phyloP scores from a whole-genome alignment of 2,888 invertebrate genomes.

The Dyspetes luteomarginatus region DNA sequence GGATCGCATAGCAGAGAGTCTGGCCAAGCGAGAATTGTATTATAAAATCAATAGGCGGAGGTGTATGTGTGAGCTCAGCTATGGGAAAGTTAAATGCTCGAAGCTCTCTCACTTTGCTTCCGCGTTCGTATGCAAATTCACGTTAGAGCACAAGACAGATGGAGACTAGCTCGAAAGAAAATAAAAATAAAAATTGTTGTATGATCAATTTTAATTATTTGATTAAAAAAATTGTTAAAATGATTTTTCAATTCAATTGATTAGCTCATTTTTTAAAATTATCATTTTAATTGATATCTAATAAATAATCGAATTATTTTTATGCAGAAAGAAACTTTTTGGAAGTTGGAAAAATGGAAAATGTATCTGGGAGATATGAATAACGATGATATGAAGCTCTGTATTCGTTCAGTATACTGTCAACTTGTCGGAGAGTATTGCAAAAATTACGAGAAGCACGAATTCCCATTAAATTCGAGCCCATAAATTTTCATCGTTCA shows the following conservation, averaged over 20 bases:
- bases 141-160: slow-evolving; percentile 1
- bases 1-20: slow-evolving; percentile 46
- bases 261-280: too few species aligned
- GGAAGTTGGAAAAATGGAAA: too few species aligned
- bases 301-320: too few species aligned
- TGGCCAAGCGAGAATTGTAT: slow-evolving; percentile 63
- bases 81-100: slow-evolving; percentile 59
- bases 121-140: slow-evolving; percentile 64
- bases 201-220: not conserved
- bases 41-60: slow-evolving; percentile 69
- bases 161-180: slow-evolving; percentile 2
- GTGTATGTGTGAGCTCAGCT: slow-evolving; percentile 64
- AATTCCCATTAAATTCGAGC: too few species aligned
- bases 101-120: slow-evolving; percentile 53
- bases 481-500: too few species aligned
- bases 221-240: not conserved
- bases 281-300: too few species aligned
- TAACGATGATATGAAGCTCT: not conserved
- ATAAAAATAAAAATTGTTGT: not conserved
- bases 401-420: slow-evolving; percentile 29
- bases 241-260: too few species aligned
- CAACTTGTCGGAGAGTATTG: slow-evolving; percentile 60
- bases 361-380: not conserved
- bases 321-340: too few species aligned
- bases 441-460: slow-evolving; percentile 77